Evolutionary conservation across 2,113 vertebrate genomes (phyloP), one percentile per base, ranked within the genome.

Genomic region (Brachionichthys hirsutus): DNA sequence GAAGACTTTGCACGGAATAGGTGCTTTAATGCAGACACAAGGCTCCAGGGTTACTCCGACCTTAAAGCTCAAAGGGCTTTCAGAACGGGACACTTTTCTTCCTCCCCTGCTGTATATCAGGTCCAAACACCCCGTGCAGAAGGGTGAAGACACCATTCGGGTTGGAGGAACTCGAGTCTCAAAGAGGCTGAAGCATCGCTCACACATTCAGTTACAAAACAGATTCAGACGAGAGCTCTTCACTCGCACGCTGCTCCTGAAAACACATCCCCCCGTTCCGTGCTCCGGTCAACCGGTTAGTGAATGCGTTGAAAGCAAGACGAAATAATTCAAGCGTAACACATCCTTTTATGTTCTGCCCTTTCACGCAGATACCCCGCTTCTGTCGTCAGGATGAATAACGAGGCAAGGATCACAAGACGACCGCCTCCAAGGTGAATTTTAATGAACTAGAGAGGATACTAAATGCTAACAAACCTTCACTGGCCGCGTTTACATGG

Each of bases 381-480:
- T 61, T 14, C 14, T 12, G 34, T 16, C 2, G 10, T 53, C 20
- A 34, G 41, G 46, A 58, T 60, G 45, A 38, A 40, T 54, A 61
- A 19, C 44, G 36, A 16, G 17, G 52, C 53, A 38, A 67, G 57
- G 17, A 66, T 38, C 2, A 38, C 12, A 38, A 38, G 36, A 12
- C 8, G 2, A 12, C 6, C 9, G 2, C 24, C 34, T 56, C 36
- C 53, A 3, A 65, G 51, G 69, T 62, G 18, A 63, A 68, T 75
- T 77, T 82, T 59, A 45, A 74, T 50, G 66, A 75, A 60, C 58
- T 54, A 61, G 58, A 70, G 41, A 52, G 53, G 17, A 72, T 80
- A 85, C 83, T 78, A 80, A 64, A 59, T 53, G 50, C 44, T 22
- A 59, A 42, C 44, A 70, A 73, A 80, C 60, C 73, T 79, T 70